phyloP scores from a whole-genome alignment of 2,888 invertebrate genomes.

The Ecdyonurus torrentis region DNA sequence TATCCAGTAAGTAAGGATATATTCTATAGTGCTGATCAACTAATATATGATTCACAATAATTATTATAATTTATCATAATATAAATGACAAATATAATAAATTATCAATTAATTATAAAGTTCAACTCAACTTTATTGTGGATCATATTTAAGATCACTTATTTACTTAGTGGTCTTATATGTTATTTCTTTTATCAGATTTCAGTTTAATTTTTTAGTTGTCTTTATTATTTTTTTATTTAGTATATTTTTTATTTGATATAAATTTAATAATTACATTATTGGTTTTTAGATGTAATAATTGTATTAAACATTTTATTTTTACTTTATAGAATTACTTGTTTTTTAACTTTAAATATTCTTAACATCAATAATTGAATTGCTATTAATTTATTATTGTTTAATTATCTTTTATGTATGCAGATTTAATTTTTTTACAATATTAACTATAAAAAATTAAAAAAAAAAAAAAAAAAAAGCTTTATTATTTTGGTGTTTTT shows the following conservation, averaged over 20 bases:
- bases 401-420: neutral
- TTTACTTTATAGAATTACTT: too few relatives aligned
- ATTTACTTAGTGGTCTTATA: constrained; percentile 6
- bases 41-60: neutral
- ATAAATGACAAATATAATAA: neutral
- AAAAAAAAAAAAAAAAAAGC: too few relatives aligned
- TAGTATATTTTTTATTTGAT: neutral
- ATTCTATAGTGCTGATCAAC: constrained; percentile 11
- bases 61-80: too few relatives aligned
- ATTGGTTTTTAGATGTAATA: too few relatives aligned
- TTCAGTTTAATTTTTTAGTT: constrained; percentile 5
- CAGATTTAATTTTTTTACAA: neutral
- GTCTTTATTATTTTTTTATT: neutral
- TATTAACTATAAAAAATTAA: too few relatives aligned
- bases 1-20: constrained; percentile 48
- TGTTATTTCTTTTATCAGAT: constrained; percentile 8
- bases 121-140: neutral
- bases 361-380: neutral
- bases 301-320: too few relatives aligned
- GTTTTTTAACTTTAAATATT: neutral
- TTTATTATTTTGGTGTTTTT: too few relatives aligned
- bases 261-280: too few relatives aligned
- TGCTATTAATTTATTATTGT: neutral
- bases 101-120: neutral
- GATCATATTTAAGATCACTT: neutral